Evolutionary conservation across 2,113 vertebrate genomes (phyloP).

Genomic region (Lepus americanus): DNA sequence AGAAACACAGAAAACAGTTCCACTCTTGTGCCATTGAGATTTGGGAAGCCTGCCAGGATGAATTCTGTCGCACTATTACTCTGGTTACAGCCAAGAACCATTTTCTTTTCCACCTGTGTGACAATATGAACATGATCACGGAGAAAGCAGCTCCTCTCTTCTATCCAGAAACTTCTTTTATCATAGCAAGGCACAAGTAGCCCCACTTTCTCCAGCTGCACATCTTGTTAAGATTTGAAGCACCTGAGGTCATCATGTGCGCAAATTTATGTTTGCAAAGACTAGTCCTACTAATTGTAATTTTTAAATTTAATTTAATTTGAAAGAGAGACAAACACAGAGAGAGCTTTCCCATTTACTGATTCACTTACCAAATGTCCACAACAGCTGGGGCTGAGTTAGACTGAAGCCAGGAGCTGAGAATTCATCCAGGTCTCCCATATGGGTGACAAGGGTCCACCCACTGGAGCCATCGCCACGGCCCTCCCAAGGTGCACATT

Average conservation of each 20-base stretch:
- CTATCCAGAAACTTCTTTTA: neutral
- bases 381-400: neutral
- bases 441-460: no score
- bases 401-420: no score
- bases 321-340: neutral
- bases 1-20: conserved; percentile 78
- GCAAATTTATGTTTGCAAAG: neutral
- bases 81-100: conserved; percentile 51
- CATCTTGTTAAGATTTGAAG: conserved; percentile 39
- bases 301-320: no score
- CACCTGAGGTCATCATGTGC: neutral
- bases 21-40: conserved; percentile 46
- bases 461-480: no score
- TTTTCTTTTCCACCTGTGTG: conserved; percentile 31
- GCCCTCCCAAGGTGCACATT: no score
- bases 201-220: neutral
- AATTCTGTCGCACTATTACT: conserved; percentile 71
- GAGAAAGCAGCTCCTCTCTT: neutral
- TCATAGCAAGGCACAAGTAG: no score
- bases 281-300: no score
- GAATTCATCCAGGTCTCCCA: no score
- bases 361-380: no score
- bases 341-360: no score
- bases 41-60: conserved; percentile 76
- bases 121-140: neutral